Base-by-base conservation (phyloP, 2,888 invertebrate genomes). In the Crioceris asparagi region DNA sequence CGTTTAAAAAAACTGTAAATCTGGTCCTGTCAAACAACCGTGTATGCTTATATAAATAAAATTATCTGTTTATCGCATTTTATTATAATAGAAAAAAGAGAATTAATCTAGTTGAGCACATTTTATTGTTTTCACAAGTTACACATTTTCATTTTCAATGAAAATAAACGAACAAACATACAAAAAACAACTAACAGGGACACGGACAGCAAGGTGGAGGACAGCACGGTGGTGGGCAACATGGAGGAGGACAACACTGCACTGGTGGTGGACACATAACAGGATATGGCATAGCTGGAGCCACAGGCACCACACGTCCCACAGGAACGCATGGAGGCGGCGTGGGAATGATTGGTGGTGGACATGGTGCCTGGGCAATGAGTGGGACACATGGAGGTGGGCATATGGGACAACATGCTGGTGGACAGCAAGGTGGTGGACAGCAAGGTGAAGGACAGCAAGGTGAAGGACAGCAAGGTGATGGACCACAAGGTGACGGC, bases 291-390 rank as follows among this genome's bases (percentile, higher is more conserved):
- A 50, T 41, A 11, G 52, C 52, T 21, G 56, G 54, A 29, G 51
- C 47, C 14, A 50, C 47, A 3, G 52, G 50, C 7, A 52, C 49
- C 7, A 57, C 52, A 33, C 47, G 44, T 17, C 56, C 58, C 4
- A 57, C 49, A 10, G 57, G 56, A 3, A 56, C 53, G 15, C 52
- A 43, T 17, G 56, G 56, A 25, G 59, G 57, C 27, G 55, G 55
- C 5, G 48, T 44, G 12, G 56, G 55, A 25, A 50, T 49, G 23
- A 56, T 50, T 4, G 55, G 53, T 10, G 57, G 57, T 17, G 57
- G 57, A 35, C 56, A 55, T 1, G 57, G 56, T 7, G 56, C 53
- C 36, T 53, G 52, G n/a, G 57, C 54, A 27, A 58, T 45, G 25
- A 57, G 36, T 4, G 57, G 57, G 16, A 57, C 53, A 33, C 50